Evolutionary conservation across 2,797 vertebrate species (phyloP).

Genomic region (Peromyscus aztecus): DNA sequence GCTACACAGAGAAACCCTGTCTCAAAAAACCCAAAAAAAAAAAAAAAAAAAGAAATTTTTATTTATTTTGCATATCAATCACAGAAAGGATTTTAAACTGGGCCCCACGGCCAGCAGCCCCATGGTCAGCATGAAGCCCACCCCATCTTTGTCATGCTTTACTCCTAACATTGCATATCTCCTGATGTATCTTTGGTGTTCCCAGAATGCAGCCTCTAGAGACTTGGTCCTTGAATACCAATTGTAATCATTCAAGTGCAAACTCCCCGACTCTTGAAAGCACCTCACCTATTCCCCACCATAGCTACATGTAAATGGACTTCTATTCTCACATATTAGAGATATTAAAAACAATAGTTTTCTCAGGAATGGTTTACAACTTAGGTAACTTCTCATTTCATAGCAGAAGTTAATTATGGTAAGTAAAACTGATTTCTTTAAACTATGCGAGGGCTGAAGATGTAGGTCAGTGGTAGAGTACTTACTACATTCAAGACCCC

Average conservation of each 20-base stretch:
- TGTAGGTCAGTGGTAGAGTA: background rate
- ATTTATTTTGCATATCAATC: too few relatives aligned
- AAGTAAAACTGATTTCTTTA: constrained; percentile 42
- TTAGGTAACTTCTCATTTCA: background rate
- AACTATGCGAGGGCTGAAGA: background rate
- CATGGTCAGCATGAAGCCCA: fast-evolving
- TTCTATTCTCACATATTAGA: constrained; percentile 7
- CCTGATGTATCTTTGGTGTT: background rate
- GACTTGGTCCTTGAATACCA: background rate
- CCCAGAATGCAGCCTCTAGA: background rate
- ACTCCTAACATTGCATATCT: background rate
- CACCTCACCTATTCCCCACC: background rate
- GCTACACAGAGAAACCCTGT: too few relatives aligned
- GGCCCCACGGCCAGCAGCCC: background rate
- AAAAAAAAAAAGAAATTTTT: too few relatives aligned
- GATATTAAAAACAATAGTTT: background rate
- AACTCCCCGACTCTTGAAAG: background rate
- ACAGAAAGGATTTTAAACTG: background rate
- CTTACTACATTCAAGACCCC: background rate
- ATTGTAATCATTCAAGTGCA: background rate
- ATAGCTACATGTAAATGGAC: background rate
- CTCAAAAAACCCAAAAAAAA: too few relatives aligned
- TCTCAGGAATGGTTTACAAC: constrained; percentile 19
- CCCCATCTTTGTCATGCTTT: background rate
- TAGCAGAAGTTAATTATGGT: background rate